Base-by-base conservation (phyloP, 37 sponge, comb jelly and placozoan genomes). In the Aplysina aerophoba region DNA sequence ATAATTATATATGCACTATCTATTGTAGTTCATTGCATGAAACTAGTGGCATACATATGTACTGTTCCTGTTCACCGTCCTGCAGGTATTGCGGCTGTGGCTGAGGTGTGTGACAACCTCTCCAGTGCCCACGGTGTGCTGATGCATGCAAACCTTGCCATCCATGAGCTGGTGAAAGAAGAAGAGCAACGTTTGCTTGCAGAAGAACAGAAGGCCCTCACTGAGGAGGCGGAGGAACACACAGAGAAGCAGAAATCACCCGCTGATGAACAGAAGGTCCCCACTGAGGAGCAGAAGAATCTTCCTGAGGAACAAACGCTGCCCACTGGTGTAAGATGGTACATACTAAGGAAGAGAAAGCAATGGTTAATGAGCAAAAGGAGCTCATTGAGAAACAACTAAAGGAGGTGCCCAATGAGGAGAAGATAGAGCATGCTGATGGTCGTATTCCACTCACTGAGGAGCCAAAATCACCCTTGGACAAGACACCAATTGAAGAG, bases 141-240 rank as follows among this genome's bases (percentile, higher is more conserved):
- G 13, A 85, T 88, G 91, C 40, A 85, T 12, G 81, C 86, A 35
- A 94, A 94, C 54, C 57, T 88, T 31, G 90, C 86, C 58, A 87
- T 94, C 19, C 86, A 83, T n/a, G 82, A 90, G 11, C 83, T 90
- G 33, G 77, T 94, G 79, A 85, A 93, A 38, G 78, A 85, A 56
- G 74, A 74, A 25, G 86, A 67, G 28, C 27, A 22, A n/a, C 15
- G n/a, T 25, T 22, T 67, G 69, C 69, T 25, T 25, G 69, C 59
- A 20, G 59, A 57, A 57, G 59, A 17, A 57, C 17, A 15, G 17
- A 15, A 57, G 17, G 59, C 17, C 15, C 17, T 57, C 59, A 57
- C 15, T 57, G 59, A n/a, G n/a, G n/a, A n/a, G n/a, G n/a, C n/a
- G n/a, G n/a, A n/a, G n/a, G 59, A 57, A 57, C 17, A 15, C 15